Evolutionary conservation across 2,888 invertebrate species (phyloP).

Genomic region (Caenorhabditis drosophilae): DNA sequence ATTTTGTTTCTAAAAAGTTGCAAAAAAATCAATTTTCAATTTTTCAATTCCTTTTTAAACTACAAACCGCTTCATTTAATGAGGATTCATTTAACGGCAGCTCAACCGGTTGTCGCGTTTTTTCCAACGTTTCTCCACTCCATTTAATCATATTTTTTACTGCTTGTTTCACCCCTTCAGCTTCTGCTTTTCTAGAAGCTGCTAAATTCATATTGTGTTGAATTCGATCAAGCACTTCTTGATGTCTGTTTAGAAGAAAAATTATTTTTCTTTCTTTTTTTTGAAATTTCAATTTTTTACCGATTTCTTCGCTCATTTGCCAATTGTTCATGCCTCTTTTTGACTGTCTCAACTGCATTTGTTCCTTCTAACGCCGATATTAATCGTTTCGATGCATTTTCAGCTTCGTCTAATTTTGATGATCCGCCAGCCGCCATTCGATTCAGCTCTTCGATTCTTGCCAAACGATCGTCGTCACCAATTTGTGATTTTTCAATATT

Average conservation of each 20-base stretch:
- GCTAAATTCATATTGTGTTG: conserved; percentile 46
- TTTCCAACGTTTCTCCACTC: conserved; percentile 27
- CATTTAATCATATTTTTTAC: conserved; percentile 36
- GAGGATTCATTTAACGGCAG: conserved; percentile 39
- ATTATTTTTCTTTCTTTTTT: not conserved
- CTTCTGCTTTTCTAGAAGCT: conserved; percentile 36
- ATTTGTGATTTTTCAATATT: conserved; percentile 15
- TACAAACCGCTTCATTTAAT: conserved; percentile 35
- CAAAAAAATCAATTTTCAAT: too few species aligned
- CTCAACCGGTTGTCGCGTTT: conserved; percentile 26
- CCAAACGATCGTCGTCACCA: conserved; percentile 26
- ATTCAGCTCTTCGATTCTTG: conserved; percentile 42
- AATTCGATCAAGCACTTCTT: conserved; percentile 39
- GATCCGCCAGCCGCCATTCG: conserved; percentile 43
- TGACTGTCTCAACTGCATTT: conserved; percentile 33
- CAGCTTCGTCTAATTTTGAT: conserved; percentile 40
- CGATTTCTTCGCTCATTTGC: conserved; percentile 25
- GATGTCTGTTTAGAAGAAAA: conserved; percentile 33
- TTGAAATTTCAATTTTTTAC: conserved; percentile 13
- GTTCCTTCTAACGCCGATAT: conserved; percentile 45
- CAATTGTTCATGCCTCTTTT: conserved; percentile 29
- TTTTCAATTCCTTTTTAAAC: too few species aligned
- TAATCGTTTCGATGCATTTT: conserved; percentile 35
- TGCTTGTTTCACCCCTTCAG: conserved; percentile 50
- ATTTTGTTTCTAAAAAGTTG: conserved; percentile 44